Percentiles rank a stretch among this genome's conserved stretches.
These are phyloP conservation scores for Eristalis tenax DNA, from an alignment of 2,888 invertebrate genomes.

Conservation along the genomic window DNA sequence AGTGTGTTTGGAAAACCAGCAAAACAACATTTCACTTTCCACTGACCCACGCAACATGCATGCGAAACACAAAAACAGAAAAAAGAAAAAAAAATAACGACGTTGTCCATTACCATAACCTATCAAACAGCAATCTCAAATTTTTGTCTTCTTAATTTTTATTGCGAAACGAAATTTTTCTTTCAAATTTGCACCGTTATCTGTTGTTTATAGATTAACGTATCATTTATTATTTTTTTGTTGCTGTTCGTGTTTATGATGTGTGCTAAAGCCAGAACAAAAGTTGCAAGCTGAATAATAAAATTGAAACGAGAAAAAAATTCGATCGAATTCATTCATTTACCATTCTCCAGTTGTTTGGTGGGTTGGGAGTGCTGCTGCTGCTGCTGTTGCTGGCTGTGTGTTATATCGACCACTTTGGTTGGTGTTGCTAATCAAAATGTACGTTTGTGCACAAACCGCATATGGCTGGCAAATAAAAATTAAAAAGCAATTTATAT, in stretches of 20 bases:
- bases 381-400: not conserved
- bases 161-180: slow-evolving; percentile 32
- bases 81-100: too few relatives aligned
- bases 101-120: slow-evolving; percentile 5
- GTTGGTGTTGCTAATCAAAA: slow-evolving; percentile 30
- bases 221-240: slow-evolving; percentile 25
- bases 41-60: slow-evolving; percentile 52
- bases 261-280: not conserved
- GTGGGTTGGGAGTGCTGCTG: not conserved
- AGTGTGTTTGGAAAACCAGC: slow-evolving; percentile 29
- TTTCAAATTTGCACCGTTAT: slow-evolving; percentile 40
- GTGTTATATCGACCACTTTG: not conserved
- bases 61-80: not conserved
- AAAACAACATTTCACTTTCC: slow-evolving; percentile 54
- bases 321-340: slow-evolving; percentile 18
- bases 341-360: not conserved
- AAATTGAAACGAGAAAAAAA: not conserved
- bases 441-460: slow-evolving; percentile 20
- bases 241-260: slow-evolving; percentile 4
- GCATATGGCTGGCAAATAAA: slow-evolving; percentile 7
- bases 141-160: not conserved
- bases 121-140: slow-evolving; percentile 35
- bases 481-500: slow-evolving; percentile 41
- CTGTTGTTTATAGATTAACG: slow-evolving; percentile 12
- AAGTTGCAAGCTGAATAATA: slow-evolving; percentile 19